Conservation (phyloP, 2,888 invertebrate genomes). For the Petrolisthes manimaculis region DNA sequence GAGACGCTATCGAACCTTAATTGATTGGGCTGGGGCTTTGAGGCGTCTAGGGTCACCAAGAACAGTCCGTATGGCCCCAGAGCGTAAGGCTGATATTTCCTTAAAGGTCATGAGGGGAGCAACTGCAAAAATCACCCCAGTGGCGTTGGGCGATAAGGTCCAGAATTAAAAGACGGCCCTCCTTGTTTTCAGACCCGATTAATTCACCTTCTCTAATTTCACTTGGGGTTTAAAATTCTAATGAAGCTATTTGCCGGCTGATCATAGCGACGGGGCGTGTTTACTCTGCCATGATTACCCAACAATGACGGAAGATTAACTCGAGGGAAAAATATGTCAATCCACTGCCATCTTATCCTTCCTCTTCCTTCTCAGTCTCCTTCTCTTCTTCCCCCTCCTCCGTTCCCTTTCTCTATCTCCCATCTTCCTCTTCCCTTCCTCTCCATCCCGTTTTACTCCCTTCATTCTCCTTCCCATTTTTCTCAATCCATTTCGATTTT, state of each 20-base stretch:
- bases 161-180: slow-evolving; percentile 5
- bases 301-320: slow-evolving; percentile 49
- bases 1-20: slow-evolving; percentile 61
- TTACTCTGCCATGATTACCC: slow-evolving; percentile 53
- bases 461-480: background rate
- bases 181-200: slow-evolving; percentile 35
- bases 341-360: background rate
- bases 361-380: background rate
- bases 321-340: slow-evolving; percentile 39
- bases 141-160: background rate
- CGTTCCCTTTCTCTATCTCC: background rate
- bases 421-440: background rate
- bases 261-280: slow-evolving; percentile 43
- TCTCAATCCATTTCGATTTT: background rate
- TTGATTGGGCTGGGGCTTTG: slow-evolving; percentile 57
- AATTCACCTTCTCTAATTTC: slow-evolving; percentile 59
- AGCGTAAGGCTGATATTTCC: slow-evolving; percentile 15
- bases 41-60: slow-evolving; percentile 20
- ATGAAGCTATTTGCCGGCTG: slow-evolving; percentile 55
- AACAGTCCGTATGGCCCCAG: slow-evolving; percentile 4
- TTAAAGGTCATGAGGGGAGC: background rate
- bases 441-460: background rate
- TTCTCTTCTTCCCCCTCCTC: background rate
- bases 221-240: slow-evolving; percentile 58
- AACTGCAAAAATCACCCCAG: slow-evolving; percentile 13